Evolutionary conservation across 2,888 invertebrate genomes (phyloP).

Genomic region (Hemithea aestivaria): DNA sequence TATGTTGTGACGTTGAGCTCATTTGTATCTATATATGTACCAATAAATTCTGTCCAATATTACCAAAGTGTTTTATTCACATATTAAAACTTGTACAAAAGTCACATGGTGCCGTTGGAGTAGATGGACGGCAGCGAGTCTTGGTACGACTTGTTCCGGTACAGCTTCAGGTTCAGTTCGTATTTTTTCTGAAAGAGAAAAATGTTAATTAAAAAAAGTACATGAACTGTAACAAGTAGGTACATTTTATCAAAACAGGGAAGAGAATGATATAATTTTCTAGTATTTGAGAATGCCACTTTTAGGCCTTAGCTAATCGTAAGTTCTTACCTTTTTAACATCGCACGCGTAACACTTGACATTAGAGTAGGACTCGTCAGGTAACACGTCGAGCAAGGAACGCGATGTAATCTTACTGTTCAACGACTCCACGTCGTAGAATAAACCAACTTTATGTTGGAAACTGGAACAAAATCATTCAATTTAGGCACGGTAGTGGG

Average conservation of each 20-base stretch:
- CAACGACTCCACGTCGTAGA: constrained; percentile 48
- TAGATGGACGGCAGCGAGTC: constrained; percentile 46
- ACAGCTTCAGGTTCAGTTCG: constrained; percentile 30
- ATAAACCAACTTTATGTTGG: constrained; percentile 63
- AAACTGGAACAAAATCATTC: constrained; percentile 43
- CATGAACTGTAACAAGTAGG: no score
- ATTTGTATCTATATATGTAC: constrained; percentile 71
- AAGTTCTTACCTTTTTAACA: constrained; percentile 39
- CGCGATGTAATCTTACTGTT: constrained; percentile 44
- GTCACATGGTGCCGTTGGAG: constrained; percentile 29
- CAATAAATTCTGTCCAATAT: constrained; percentile 75
- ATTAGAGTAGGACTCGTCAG: constrained; percentile 37
- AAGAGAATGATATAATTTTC: no score
- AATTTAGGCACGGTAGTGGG: no score
- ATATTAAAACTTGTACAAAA: neutral
- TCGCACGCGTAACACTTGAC: constrained; percentile 67
- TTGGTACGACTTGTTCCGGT: constrained; percentile 26
- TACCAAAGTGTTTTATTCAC: constrained; percentile 46
- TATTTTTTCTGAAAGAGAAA: constrained; percentile 45
- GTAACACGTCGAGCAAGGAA: constrained; percentile 29
- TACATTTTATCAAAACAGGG: no score
- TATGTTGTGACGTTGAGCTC: constrained; percentile 57
- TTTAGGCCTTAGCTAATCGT: no score
- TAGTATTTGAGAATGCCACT: no score
- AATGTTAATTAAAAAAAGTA: neutral